These are phyloP conservation scores for Apotomis capreana DNA, from an alignment of 2,888 invertebrate genomes.

Conservation along the genomic window DNA sequence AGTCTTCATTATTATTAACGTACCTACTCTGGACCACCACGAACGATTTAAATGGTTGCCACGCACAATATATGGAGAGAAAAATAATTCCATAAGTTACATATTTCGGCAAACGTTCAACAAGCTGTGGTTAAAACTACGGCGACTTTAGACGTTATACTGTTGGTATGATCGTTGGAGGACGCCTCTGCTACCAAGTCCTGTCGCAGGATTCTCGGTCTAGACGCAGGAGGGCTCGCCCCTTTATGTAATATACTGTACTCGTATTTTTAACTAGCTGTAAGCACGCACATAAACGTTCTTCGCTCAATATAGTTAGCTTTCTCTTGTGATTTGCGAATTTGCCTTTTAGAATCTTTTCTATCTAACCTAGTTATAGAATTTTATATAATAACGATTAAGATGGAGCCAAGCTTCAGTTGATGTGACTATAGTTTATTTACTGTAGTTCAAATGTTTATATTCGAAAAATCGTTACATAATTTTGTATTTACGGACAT, in stretches of 20 bases:
- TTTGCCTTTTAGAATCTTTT: conserved; percentile 75
- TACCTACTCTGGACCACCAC: conserved; percentile 23
- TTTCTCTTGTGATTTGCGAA: conserved; percentile 78
- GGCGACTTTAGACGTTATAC: neutral
- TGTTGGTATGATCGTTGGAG: neutral
- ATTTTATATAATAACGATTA: conserved; percentile 66
- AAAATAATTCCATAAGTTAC: neutral
- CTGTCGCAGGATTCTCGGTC: neutral
- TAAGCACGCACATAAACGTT: conserved; percentile 71
- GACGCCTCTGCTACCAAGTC: neutral
- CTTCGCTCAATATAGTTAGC: conserved; percentile 66
- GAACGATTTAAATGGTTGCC: conserved; percentile 16
- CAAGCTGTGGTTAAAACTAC: neutral
- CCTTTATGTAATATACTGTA: conserved; percentile 53
- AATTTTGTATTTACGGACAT: conserved; percentile 37
- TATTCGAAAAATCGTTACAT: conserved; percentile 48
- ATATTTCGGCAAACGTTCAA: neutral
- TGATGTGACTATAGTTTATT: conserved; percentile 46
- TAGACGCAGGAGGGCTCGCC: conserved; percentile 53
- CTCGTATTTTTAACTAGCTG: conserved; percentile 50
- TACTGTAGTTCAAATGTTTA: conserved; percentile 43
- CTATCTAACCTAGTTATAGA: conserved; percentile 63
- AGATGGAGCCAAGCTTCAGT: conserved; percentile 74
- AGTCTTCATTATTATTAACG: neutral
- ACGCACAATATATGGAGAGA: conserved; percentile 28